phyloP scores from a whole-genome alignment of 2,113 vertebrate species.

The Bucco capensis region DNA sequence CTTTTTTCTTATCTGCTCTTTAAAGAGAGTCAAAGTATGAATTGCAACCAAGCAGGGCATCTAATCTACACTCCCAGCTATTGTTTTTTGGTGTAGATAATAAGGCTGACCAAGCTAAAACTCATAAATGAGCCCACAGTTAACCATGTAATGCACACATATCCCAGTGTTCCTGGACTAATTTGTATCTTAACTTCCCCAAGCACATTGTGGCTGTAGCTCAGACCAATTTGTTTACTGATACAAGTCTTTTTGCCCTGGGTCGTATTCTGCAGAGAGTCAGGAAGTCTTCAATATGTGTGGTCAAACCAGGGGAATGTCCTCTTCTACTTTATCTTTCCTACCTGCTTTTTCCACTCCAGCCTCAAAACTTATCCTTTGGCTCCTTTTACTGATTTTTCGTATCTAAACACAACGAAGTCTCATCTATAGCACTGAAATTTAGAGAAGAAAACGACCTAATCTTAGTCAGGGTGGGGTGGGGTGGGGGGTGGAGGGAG shows the following conservation, averaged over 20 bases:
- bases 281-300: not conserved
- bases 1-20: not conserved
- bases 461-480: not conserved
- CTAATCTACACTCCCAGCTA: not conserved
- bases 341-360: not conserved
- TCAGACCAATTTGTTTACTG: not conserved
- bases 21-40: not conserved
- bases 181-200: not conserved
- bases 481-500: not conserved
- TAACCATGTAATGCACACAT: not conserved
- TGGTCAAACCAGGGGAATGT: not conserved
- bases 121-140: not conserved
- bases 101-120: not conserved
- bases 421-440: not conserved
- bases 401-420: not conserved
- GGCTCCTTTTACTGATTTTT: not conserved
- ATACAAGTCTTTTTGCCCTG: not conserved
- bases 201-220: not conserved
- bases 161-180: not conserved
- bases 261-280: not conserved
- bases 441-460: not conserved
- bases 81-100: not conserved
- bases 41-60: not conserved
- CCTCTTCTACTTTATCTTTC: not conserved
- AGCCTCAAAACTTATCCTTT: not conserved